These are phyloP conservation scores for Brachyhypopomus occidentalis DNA, from an alignment of 2,113 vertebrate species.

Conservation along the genomic window DNA sequence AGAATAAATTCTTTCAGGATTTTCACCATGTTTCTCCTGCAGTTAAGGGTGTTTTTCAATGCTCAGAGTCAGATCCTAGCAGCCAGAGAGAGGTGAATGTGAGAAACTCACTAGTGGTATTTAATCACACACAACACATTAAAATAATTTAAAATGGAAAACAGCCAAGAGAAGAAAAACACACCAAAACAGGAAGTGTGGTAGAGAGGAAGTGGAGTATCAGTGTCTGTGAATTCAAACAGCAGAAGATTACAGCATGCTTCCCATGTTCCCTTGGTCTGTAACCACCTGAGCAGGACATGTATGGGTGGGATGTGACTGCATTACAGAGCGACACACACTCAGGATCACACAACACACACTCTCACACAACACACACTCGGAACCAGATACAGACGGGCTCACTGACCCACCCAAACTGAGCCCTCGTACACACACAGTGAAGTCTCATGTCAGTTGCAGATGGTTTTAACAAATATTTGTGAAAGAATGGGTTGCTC, in stretches of 20 bases:
- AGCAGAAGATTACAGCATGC: neutral
- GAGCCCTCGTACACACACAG: neutral
- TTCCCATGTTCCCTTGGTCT: neutral
- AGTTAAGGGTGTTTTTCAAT: too few species aligned
- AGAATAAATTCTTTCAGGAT: too few species aligned
- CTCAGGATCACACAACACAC: neutral
- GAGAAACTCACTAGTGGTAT: too few species aligned
- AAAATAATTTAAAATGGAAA: neutral
- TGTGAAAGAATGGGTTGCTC: too few species aligned
- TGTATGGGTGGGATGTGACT: neutral
- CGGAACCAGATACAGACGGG: neutral
- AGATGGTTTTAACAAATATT: too few species aligned
- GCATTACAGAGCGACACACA: neutral
- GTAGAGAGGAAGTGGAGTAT: neutral
- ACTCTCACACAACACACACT: neutral
- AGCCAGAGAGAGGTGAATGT: too few species aligned
- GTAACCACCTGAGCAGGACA: neutral
- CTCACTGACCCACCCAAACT: too few species aligned
- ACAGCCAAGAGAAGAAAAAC: conserved; percentile 13
- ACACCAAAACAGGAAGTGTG: neutral
- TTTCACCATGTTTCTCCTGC: too few species aligned
- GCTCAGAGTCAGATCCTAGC: too few species aligned
- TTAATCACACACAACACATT: conserved; percentile 2
- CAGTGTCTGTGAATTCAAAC: neutral
- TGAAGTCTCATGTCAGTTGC: neutral